phyloP scores from a whole-genome alignment of 2,888 invertebrate species.

The Bedellia somnulentella region DNA sequence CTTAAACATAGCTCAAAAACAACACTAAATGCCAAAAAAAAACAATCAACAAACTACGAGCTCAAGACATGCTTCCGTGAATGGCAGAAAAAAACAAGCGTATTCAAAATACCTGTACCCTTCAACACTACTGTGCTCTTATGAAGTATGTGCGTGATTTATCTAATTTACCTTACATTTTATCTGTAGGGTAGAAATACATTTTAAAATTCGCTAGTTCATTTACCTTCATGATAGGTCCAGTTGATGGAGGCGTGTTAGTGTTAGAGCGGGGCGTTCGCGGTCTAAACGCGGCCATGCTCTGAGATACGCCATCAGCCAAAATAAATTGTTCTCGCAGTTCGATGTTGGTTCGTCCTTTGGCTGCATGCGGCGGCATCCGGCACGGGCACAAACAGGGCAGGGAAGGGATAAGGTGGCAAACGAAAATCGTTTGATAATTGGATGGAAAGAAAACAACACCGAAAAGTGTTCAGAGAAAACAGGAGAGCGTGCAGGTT shows the following conservation, averaged over 20 bases:
- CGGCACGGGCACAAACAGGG: constrained; percentile 40
- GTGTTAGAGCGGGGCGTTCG: constrained; percentile 85
- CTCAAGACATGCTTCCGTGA: constrained; percentile 23
- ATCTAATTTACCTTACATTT: constrained; percentile 3
- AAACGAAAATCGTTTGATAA: constrained; percentile 49
- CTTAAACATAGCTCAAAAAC: constrained; percentile 50
- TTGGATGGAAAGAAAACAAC: constrained; percentile 34
- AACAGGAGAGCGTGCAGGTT: constrained; percentile 52
- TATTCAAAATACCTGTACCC: constrained; percentile 57
- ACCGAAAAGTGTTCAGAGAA: constrained; percentile 38
- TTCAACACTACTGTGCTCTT: constrained; percentile 51
- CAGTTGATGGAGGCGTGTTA: constrained; percentile 68
- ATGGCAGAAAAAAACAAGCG: constrained; percentile 30
- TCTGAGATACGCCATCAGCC: constrained; percentile 97
- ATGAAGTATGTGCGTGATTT: constrained; percentile 48
- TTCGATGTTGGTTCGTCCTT: constrained; percentile 99
- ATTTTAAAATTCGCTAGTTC: constrained; percentile 17
- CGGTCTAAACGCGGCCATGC: constrained; percentile 97
- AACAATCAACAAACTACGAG: constrained; percentile 49
- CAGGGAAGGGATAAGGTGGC: constrained; percentile 21
- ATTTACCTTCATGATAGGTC: constrained; percentile 95
- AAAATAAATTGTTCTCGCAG: constrained; percentile 98
- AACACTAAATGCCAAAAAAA: constrained; percentile 47
- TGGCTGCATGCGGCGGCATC: constrained; percentile 77
- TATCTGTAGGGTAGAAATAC: constrained; percentile 35